These are phyloP conservation scores for Mugil cephalus DNA, from an alignment of 2,113 vertebrate genomes.

Conservation along the genomic window DNA sequence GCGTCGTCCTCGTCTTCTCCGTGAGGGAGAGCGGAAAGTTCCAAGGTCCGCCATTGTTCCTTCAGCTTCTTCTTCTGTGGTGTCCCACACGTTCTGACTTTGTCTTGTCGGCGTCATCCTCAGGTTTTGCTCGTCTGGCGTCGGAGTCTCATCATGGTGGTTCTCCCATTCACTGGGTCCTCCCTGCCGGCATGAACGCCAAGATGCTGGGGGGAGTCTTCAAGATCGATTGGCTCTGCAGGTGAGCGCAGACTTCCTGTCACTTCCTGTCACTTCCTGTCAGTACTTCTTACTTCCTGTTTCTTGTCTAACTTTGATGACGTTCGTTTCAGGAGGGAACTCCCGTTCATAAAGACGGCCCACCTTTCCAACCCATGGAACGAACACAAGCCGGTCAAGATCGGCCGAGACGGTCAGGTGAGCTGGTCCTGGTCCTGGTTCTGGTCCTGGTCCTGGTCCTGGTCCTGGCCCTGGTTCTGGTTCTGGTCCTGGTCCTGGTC, in stretches of 20 bases:
- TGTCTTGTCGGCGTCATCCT: background rate
- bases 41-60: too few species aligned
- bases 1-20: constrained; percentile 96
- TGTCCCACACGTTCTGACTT: too few species aligned
- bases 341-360: constrained; percentile 96
- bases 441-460: too few species aligned
- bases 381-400: constrained; percentile 98
- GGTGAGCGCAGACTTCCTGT: too few species aligned
- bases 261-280: too few species aligned
- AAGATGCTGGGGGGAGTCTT: constrained; percentile 99
- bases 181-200: constrained; percentile 98
- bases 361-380: constrained; percentile 99
- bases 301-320: too few species aligned
- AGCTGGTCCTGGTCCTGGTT: background rate
- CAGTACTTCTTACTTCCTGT: too few species aligned
- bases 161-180: constrained; percentile 98
- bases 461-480: too few species aligned
- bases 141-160: constrained; percentile 98
- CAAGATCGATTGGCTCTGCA: constrained; percentile 99
- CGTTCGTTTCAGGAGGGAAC: constrained; percentile 88
- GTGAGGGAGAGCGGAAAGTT: constrained; percentile 99
- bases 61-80: too few species aligned
- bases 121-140: constrained; percentile 94
- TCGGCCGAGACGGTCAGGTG: constrained; percentile 98
- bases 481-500: too few species aligned